These are phyloP conservation scores for Montipora sp. DNA, from an alignment of 64 coral and sea anemone species.

Conservation along the genomic window DNA sequence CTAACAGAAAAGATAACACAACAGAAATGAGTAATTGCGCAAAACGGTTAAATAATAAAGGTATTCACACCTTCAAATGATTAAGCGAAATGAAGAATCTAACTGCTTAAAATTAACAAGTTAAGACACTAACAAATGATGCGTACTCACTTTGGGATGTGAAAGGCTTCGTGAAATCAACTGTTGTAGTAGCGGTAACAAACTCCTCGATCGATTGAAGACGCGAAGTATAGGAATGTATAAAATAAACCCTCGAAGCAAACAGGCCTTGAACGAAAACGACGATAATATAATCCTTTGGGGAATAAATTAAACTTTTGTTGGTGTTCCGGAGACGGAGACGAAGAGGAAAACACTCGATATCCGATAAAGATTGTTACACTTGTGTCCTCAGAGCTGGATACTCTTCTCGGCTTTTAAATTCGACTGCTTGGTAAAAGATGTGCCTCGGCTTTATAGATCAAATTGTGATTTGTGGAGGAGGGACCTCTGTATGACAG, in stretches of 20 bases:
- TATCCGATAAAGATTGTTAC: conserved; percentile 27
- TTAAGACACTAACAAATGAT: not conserved
- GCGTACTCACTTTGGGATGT: not conserved
- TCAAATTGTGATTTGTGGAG: conserved; percentile 64
- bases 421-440: conserved; percentile 6
- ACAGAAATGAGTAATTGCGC: conserved; percentile 41
- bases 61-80: not conserved
- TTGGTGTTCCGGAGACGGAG: conserved; percentile 15
- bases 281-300: not conserved
- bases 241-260: conserved; percentile 20
- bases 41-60: conserved; percentile 34
- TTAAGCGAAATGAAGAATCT: not conserved
- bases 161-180: not conserved
- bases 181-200: not conserved
- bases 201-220: conserved; percentile 4
- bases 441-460: conserved; percentile 53
- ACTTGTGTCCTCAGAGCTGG: not conserved
- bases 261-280: not conserved
- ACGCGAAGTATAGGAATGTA: conserved; percentile 54
- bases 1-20: conserved; percentile 51
- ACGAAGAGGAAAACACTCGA: not conserved
- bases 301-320: conserved; percentile 12
- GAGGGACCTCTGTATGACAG: conserved; percentile 86
- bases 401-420: not conserved
- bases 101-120: not conserved